Percentiles rank a stretch among this genome's conserved stretches.
These are phyloP conservation scores for Carettochelys insculpta DNA, from an alignment of 2,113 vertebrate species.

Conservation along the genomic window DNA sequence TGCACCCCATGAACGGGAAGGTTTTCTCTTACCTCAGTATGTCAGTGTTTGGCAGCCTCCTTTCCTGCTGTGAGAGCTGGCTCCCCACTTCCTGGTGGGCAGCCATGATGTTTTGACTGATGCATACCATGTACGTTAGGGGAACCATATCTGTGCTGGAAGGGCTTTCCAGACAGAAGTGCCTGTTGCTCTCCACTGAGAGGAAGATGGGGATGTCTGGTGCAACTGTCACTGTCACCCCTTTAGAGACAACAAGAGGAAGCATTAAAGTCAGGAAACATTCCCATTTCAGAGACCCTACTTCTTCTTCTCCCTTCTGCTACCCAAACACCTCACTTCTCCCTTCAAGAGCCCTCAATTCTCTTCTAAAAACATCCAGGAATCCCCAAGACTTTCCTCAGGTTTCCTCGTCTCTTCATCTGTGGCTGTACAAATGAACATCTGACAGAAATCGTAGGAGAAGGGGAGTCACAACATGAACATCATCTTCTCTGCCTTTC, in stretches of 20 bases:
- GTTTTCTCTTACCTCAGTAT: constrained; percentile 75
- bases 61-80: constrained; percentile 55
- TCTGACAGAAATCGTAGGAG: not conserved
- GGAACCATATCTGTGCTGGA: constrained; percentile 71
- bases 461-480: not conserved
- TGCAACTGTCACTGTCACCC: constrained; percentile 82
- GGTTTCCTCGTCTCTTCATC: not conserved
- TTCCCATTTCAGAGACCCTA: not conserved
- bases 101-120: constrained; percentile 74
- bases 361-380: not conserved
- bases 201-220: constrained; percentile 80
- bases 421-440: not conserved
- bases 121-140: constrained; percentile 85
- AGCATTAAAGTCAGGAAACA: accelerated
- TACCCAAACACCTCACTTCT: not conserved
- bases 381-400: not conserved
- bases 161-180: constrained; percentile 84
- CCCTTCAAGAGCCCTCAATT: not conserved
- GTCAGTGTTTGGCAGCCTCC: constrained; percentile 75
- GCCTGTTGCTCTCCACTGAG: constrained; percentile 78
- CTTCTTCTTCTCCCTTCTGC: not conserved
- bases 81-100: constrained; percentile 75
- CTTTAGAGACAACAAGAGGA: constrained; percentile 55
- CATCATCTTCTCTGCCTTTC: not conserved
- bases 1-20: not conserved